phyloP scores from a whole-genome alignment of 2,797 vertebrate species.

The Pantherophis alleghaniensis region DNA sequence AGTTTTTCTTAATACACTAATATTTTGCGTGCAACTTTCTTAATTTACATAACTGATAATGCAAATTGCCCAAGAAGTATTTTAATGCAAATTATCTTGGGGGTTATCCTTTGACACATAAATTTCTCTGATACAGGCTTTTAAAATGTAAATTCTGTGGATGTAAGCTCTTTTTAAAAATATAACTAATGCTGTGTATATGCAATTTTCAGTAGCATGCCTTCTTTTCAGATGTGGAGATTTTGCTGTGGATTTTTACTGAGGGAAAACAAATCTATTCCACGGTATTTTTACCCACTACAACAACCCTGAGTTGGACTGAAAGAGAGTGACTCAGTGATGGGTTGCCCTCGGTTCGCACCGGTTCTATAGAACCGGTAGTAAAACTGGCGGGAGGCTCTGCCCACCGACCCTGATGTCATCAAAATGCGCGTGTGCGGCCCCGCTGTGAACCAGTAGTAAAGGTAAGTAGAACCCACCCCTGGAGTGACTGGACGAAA shows the following conservation, averaged over 20 bases:
- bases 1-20: not conserved
- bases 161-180: not conserved
- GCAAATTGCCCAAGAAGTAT: not conserved
- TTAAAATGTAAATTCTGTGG: not conserved
- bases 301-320: not conserved
- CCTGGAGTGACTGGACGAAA: not conserved
- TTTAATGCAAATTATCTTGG: not conserved
- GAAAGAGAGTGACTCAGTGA: not conserved
- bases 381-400: too few relatives aligned
- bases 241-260: not conserved
- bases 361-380: too few relatives aligned
- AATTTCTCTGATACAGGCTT: not conserved
- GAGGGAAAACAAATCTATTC: not conserved
- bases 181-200: not conserved
- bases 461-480: too few relatives aligned
- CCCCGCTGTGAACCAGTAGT: too few relatives aligned
- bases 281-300: accelerated
- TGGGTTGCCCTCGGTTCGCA: too few relatives aligned
- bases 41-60: not conserved
- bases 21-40: not conserved
- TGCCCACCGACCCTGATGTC: too few relatives aligned
- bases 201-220: not conserved
- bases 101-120: not conserved
- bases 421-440: too few relatives aligned
- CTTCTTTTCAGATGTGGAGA: not conserved